phyloP scores from a whole-genome alignment of 2,113 vertebrate species.

The Leptodactylus fuscus region DNA sequence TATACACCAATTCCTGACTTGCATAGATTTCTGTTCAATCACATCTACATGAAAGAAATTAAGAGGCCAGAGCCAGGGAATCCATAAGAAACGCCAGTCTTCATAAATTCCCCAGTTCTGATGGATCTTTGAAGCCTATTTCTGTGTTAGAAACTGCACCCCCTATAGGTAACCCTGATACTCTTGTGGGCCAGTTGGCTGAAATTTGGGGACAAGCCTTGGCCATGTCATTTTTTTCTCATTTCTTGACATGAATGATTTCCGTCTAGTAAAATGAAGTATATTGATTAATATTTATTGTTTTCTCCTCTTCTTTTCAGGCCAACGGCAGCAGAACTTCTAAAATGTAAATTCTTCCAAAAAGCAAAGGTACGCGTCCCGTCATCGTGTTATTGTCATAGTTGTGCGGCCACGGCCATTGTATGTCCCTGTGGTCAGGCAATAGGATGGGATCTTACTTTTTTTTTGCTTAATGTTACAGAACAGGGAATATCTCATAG shows the following conservation, averaged over 20 bases:
- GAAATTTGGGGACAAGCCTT: no score
- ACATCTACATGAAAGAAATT: no score
- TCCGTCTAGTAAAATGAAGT: background rate
- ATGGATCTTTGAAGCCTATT: no score
- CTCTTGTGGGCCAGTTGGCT: no score
- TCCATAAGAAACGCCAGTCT: no score
- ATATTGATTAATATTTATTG: background rate
- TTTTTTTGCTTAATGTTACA: constrained; percentile 78
- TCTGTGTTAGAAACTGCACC: no score
- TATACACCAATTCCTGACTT: no score
- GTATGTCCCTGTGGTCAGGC: background rate
- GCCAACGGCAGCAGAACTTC: constrained; percentile 86
- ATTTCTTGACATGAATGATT: background rate
- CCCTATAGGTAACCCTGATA: no score
- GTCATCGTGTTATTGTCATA: background rate
- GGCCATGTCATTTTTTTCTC: no score
- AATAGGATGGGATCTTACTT: background rate
- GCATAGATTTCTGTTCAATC: no score
- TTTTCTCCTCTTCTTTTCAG: constrained; percentile 77
- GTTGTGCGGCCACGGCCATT: background rate
- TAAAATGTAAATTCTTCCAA: constrained; percentile 90
- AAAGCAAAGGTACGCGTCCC: constrained; percentile 82
- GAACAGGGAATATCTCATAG: constrained; percentile 96
- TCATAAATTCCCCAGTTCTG: no score
- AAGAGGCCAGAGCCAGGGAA: no score